Percentiles rank a stretch among this genome's conserved stretches.
phyloP scores from a whole-genome alignment of 1,140 invertebrate genomes.

The Scaptodrosophila lebanonensis region DNA sequence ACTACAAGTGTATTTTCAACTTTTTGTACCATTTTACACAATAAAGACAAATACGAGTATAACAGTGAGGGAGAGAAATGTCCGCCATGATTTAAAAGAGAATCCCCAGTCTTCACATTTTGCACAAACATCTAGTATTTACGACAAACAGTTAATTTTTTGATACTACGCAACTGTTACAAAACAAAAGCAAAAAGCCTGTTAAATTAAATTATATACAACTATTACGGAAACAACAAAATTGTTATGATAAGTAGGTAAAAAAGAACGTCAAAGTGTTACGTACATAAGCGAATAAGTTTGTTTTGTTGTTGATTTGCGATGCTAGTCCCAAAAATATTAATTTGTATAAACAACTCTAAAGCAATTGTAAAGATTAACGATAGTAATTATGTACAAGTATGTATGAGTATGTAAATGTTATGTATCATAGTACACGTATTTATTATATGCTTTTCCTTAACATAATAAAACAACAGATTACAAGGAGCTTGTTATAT shows the following conservation, averaged over 20 bases:
- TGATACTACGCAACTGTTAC: not conserved
- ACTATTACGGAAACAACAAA: slow-evolving; percentile 2
- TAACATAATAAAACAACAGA: slow-evolving; percentile 28
- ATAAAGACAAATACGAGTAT: too few species aligned
- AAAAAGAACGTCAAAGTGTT: not conserved
- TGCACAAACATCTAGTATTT: slow-evolving; percentile 6
- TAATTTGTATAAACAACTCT: slow-evolving; percentile 8
- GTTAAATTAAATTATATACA: too few species aligned
- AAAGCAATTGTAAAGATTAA: slow-evolving; percentile 10
- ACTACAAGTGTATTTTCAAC: too few species aligned
- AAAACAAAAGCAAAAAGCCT: slow-evolving; percentile 12
- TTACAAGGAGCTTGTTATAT: slow-evolving; percentile 71
- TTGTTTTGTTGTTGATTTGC: slow-evolving; percentile 20
- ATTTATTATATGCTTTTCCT: slow-evolving; percentile 51
- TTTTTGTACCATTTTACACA: too few species aligned
- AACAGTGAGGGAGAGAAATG: too few species aligned
- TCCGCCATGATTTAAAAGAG: too few species aligned
- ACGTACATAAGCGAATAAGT: slow-evolving; percentile 14
- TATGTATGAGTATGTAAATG: slow-evolving; percentile 42
- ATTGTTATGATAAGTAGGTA: slow-evolving; percentile 10
- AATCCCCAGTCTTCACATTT: slow-evolving; percentile 14
- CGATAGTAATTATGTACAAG: slow-evolving; percentile 28
- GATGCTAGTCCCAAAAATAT: slow-evolving; percentile 31
- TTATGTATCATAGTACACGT: slow-evolving; percentile 52
- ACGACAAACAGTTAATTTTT: slow-evolving; percentile 13